Evolutionary conservation across 2,797 vertebrate species (phyloP), one percentile per base, ranked within the genome.

Genomic region (Schizothorax lantsangensis): DNA sequence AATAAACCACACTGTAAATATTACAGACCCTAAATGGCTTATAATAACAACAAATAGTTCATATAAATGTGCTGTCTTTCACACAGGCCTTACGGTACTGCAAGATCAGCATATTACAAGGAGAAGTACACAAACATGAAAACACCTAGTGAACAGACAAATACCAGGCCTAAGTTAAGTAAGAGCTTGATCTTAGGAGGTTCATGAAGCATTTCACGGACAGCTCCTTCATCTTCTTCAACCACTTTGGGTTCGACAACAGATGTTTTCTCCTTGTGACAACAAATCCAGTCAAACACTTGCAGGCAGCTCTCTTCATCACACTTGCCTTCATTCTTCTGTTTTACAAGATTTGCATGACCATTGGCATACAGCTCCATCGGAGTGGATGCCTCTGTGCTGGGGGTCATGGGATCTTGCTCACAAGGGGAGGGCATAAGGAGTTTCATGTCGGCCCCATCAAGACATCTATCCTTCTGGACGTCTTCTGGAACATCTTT

Each of bases 111-210:
- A 79, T 64, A 81, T 97, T 97, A 99, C 91, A 99, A 93, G 88
- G 98, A 98, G 90, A 99, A 99, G 96, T 97, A 99, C 91, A 99
- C 95, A 94, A 98, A 99, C 97, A 99, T 96, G 92, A 98, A 97
- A 92, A 99, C 93, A 81, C 97, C 98, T 93, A 99, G 89, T 0
- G 93, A 96, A 93, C 97, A 98, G 88, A 99, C 97, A 15, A 94
- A 90, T 21, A 97, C 4, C 87, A 99, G 95, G 90, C 96, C 96
- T 83, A 93, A 15, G 92, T 99, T 99, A 71, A 99, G 96, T 88
- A 98, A 78, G 71, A 97, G 64, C 93, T 96, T 98, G 83, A 97
- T 94, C 92, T 93, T 94, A 0, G 97, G 97, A 69, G 97, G 93
- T 92, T 99, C 98, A 49, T 99, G 96, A 92, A 99, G 94, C 97